Evolutionary conservation across 2,888 invertebrate genomes (phyloP).

Genomic region (Bhutanitis thaidina): DNA sequence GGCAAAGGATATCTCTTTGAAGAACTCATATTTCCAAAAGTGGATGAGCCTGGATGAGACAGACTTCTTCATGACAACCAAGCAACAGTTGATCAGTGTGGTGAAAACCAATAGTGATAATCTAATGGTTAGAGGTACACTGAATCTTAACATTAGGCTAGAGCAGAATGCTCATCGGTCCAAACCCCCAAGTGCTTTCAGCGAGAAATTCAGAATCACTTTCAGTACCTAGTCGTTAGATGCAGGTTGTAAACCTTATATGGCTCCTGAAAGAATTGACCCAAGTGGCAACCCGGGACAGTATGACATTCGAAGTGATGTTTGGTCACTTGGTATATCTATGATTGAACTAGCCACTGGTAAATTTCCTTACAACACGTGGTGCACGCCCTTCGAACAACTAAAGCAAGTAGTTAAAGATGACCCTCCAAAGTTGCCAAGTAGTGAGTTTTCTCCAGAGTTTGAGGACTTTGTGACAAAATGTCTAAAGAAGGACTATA

Average conservation of each 20-base stretch:
- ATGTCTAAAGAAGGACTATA: conserved; percentile 93
- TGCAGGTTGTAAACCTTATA: conserved; percentile 99
- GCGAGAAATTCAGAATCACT: no score
- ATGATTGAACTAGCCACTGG: conserved; percentile 97
- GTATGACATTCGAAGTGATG: conserved; percentile 98
- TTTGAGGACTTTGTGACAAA: conserved; percentile 94
- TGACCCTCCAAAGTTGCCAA: conserved; percentile 92
- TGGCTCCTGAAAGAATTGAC: conserved; percentile 99
- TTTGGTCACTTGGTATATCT: conserved; percentile 99
- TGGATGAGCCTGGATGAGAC: no score
- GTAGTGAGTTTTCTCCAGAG: conserved; percentile 87
- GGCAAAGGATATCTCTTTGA: no score
- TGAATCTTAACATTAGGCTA: no score
- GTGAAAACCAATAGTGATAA: no score
- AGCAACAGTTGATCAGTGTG: no score
- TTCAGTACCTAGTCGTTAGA: no score
- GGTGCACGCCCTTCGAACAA: conserved; percentile 99
- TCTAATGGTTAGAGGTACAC: no score
- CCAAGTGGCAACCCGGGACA: conserved; percentile 90
- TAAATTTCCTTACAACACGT: conserved; percentile 94
- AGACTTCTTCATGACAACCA: no score
- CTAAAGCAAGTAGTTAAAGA: conserved; percentile 98
- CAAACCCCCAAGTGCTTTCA: no score
- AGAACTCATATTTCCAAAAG: no score
- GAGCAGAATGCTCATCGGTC: no score